These are phyloP conservation scores for Theodoxus fluviatilis DNA, from an alignment of 2,888 invertebrate species.

Conservation along the genomic window DNA sequence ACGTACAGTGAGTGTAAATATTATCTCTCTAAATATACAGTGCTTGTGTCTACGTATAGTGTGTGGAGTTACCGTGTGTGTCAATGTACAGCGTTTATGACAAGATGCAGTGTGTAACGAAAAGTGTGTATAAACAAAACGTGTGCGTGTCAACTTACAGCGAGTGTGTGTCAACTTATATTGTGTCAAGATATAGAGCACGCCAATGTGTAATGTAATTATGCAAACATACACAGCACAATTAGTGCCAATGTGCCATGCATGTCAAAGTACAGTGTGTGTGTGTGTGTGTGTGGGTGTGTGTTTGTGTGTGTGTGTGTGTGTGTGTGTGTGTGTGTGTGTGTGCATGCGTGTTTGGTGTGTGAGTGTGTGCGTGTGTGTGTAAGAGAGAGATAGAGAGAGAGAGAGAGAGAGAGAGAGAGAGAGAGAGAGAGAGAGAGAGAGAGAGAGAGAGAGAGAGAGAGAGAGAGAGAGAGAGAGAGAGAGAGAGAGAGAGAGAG, in stretches of 20 bases:
- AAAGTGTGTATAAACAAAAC: no score
- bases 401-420: background rate
- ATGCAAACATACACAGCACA: background rate
- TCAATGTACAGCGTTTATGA: no score
- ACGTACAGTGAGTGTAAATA: no score
- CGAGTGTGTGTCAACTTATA: no score
- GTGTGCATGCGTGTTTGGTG: slow-evolving; percentile 15
- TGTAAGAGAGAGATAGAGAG: background rate
- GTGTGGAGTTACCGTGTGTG: no score
- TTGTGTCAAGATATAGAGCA: background rate
- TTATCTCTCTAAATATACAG: no score
- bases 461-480: slow-evolving; percentile 11
- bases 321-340: slow-evolving; percentile 4
- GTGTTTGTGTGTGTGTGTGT: slow-evolving; percentile 1
- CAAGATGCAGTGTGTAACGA: no score
- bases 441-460: background rate
- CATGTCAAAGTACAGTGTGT: background rate
- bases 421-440: background rate
- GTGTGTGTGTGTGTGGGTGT: background rate
- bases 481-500: slow-evolving; percentile 5
- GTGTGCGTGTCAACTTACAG: no score
- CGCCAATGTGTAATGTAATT: background rate
- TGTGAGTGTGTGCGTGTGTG: background rate
- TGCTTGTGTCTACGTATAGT: no score
- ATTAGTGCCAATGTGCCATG: background rate